A percentile compares a stretch with the other conserved stretches of the same genome.
Conservation (phyloP, 2,888 invertebrate species). For the Drosophila anomelani region DNA sequence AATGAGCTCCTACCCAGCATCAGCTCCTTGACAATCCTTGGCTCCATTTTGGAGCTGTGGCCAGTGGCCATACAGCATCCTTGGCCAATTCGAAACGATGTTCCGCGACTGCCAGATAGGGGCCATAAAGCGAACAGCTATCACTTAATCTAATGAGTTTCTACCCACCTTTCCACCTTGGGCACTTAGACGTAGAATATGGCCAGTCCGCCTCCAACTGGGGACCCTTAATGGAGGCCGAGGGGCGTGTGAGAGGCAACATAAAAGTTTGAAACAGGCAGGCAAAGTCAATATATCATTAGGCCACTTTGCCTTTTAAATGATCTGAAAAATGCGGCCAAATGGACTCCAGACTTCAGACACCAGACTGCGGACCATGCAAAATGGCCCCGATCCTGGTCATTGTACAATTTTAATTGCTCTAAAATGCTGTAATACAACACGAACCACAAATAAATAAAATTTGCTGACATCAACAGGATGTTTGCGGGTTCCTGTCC, state of each 20-base stretch:
- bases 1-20: slow-evolving; percentile 13
- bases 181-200: slow-evolving; percentile 42
- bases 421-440: slow-evolving; percentile 77
- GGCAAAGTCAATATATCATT: slow-evolving; percentile 72
- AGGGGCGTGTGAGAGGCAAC: not conserved
- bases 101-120: slow-evolving; percentile 20
- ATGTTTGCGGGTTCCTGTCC: slow-evolving; percentile 73
- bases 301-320: slow-evolving; percentile 64
- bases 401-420: slow-evolving; percentile 77
- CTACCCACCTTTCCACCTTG: slow-evolving; percentile 21
- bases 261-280: slow-evolving; percentile 29
- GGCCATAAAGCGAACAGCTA: slow-evolving; percentile 32
- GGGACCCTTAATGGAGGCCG: slow-evolving; percentile 1
- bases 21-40: slow-evolving; percentile 28
- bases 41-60: slow-evolving; percentile 11
- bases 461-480: slow-evolving; percentile 79
- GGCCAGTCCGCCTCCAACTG: not conserved
- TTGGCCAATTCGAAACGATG: slow-evolving; percentile 24
- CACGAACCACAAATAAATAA: slow-evolving; percentile 78
- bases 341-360: slow-evolving; percentile 34
- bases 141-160: slow-evolving; percentile 50
- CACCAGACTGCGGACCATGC: slow-evolving; percentile 19
- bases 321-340: slow-evolving; percentile 55
- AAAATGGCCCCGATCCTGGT: slow-evolving; percentile 33
- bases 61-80: slow-evolving; percentile 15